Evolutionary conservation across 2,797 vertebrate genomes (phyloP).

Genomic region (Xerus rutilus): DNA sequence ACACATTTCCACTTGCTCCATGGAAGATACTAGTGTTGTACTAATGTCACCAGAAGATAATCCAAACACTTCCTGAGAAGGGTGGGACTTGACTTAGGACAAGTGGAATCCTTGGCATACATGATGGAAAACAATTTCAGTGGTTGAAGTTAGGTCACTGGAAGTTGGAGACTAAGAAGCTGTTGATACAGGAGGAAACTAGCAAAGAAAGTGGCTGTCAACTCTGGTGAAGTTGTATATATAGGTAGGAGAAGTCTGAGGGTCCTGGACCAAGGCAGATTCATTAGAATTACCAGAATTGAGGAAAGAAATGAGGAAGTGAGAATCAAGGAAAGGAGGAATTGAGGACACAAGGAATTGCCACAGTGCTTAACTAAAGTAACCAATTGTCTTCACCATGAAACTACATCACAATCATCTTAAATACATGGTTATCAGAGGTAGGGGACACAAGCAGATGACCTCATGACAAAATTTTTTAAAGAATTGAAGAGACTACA

Average conservation of each 20-base stretch:
- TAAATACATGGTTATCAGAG: neutral
- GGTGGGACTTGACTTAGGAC: too few species aligned
- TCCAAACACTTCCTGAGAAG: too few species aligned
- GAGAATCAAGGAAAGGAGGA: neutral
- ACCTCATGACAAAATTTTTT: neutral
- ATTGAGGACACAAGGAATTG: neutral
- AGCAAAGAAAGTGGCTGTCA: neutral
- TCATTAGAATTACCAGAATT: neutral
- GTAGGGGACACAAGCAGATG: neutral
- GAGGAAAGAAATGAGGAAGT: neutral
- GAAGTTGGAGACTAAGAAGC: neutral
- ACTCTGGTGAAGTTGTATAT: neutral
- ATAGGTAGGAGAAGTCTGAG: neutral
- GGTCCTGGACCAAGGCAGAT: neutral
- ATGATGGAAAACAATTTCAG: too few species aligned
- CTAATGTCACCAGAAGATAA: too few species aligned
- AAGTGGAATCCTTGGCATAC: too few species aligned
- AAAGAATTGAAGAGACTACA: neutral
- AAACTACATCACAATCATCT: neutral
- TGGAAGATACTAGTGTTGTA: neutral
- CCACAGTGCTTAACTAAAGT: neutral
- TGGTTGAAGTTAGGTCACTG: neutral
- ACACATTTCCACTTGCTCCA: neutral
- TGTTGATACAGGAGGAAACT: neutral
- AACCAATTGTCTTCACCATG: neutral